phyloP scores from a whole-genome alignment of 2,797 vertebrate species.

The Vultur gryphus region DNA sequence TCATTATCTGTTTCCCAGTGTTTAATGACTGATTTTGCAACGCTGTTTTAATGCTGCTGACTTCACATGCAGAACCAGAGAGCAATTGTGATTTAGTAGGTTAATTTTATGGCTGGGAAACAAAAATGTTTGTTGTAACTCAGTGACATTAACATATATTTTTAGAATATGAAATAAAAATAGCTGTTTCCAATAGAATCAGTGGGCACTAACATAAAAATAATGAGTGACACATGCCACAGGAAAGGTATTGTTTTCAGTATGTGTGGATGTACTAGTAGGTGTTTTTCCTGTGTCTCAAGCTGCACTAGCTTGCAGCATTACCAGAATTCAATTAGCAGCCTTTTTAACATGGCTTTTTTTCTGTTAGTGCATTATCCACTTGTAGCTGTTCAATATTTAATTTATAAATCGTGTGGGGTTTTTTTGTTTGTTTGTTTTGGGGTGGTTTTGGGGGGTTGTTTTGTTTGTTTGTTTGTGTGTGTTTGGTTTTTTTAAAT shows the following conservation, averaged over 20 bases:
- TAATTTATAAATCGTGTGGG: neutral
- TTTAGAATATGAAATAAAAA: neutral
- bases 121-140: neutral
- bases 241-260: neutral
- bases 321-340: neutral
- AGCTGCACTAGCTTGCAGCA: neutral
- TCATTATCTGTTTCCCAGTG: neutral
- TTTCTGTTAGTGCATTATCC: neutral
- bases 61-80: neutral
- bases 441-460: rapidly evolving
- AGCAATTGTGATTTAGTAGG: neutral
- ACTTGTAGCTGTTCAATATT: neutral
- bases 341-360: neutral
- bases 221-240: neutral
- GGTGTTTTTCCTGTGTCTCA: neutral
- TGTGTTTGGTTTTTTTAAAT: neutral
- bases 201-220: neutral
- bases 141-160: neutral
- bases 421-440: neutral
- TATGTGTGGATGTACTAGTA: neutral
- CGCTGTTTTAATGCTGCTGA: neutral
- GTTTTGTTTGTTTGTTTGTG: neutral
- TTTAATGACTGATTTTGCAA: neutral
- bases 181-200: neutral
- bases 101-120: neutral